These are phyloP conservation scores for Chloroclysta siterata DNA, from an alignment of 2,888 invertebrate species.

Conservation along the genomic window DNA sequence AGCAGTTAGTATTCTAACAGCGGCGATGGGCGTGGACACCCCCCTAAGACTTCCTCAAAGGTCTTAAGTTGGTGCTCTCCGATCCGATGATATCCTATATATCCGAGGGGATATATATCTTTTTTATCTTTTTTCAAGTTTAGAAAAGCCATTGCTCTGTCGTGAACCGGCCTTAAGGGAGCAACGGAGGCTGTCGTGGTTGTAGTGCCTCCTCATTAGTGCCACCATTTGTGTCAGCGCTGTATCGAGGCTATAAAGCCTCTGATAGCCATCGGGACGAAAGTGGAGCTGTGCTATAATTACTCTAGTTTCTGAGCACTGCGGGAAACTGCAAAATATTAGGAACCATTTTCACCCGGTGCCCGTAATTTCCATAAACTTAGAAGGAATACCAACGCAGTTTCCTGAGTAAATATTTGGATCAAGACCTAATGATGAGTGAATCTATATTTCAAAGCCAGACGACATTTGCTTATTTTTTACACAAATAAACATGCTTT, in stretches of 20 bases:
- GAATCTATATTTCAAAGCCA: too few relatives aligned
- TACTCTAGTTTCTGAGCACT: conserved; percentile 11
- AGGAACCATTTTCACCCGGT: not conserved
- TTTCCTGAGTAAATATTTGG: not conserved
- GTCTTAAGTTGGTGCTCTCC: too few relatives aligned
- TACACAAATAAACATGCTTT: too few relatives aligned
- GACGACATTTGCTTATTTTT: too few relatives aligned
- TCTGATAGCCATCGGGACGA: conserved; percentile 24
- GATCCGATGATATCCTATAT: too few relatives aligned
- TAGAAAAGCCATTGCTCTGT: conserved; percentile 8
- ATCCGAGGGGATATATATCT: too few relatives aligned
- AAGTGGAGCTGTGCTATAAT: conserved; percentile 20
- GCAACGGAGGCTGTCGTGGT: conserved; percentile 5
- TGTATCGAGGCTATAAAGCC: conserved; percentile 25
- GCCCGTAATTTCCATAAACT: not conserved
- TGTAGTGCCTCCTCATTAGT: conserved; percentile 27
- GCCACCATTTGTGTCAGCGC: conserved; percentile 30
- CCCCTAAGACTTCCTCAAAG: too few relatives aligned
- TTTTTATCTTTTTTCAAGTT: too few relatives aligned
- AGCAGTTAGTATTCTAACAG: too few relatives aligned
- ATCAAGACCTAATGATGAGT: too few relatives aligned
- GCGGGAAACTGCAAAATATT: conserved; percentile 3
- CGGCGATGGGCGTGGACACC: too few relatives aligned
- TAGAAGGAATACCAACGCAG: not conserved
- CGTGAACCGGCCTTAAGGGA: not conserved